Conservation (phyloP, 2,888 invertebrate genomes). For the Acanthosepion lycidas region DNA sequence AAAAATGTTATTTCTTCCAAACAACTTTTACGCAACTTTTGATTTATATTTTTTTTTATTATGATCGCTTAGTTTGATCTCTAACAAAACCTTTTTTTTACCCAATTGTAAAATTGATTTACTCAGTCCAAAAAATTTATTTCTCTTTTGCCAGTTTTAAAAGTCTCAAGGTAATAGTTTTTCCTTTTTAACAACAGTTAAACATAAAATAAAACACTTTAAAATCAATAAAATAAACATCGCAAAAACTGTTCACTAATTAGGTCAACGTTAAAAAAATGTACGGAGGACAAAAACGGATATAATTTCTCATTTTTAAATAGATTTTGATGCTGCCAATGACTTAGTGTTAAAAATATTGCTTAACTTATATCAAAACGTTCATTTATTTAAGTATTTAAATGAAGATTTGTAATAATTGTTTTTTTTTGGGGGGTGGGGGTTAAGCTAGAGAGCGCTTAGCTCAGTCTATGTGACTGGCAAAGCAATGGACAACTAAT, state of each 20-base stretch:
- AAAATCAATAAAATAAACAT: not conserved
- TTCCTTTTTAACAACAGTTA: not conserved
- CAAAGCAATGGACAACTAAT: too few relatives aligned
- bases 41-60: not conserved
- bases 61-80: not conserved
- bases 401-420: not conserved
- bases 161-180: not conserved
- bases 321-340: not conserved
- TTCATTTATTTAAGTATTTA: not conserved
- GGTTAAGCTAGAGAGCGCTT: not conserved
- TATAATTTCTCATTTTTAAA: not conserved
- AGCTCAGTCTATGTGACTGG: too few relatives aligned
- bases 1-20: not conserved
- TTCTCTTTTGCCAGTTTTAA: not conserved
- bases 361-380: not conserved
- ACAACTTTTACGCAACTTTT: not conserved
- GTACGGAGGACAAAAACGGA: conserved; percentile 6
- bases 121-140: not conserved
- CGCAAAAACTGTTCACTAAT: not conserved
- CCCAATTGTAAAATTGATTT: too few relatives aligned
- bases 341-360: not conserved
- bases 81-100: not conserved
- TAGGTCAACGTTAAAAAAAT: not conserved
- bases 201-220: not conserved
- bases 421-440: too few relatives aligned